Evolutionary conservation across 2,888 invertebrate species (phyloP).

Genomic region (Apodemia mormo): DNA sequence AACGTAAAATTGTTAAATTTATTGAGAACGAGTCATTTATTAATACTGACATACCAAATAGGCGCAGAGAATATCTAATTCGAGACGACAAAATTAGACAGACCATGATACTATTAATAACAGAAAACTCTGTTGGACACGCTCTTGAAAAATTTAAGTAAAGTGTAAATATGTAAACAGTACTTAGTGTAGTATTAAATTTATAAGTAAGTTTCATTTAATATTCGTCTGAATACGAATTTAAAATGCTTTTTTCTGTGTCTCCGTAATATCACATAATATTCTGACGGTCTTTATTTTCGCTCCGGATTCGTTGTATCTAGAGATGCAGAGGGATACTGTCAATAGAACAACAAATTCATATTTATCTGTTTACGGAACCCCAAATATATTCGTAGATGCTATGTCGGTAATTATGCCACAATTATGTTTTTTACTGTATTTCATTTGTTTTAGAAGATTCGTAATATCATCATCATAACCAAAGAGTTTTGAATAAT

Average conservation of each 20-base stretch:
- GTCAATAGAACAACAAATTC: too few relatives aligned
- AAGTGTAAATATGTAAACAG: not conserved
- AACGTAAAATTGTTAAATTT: not conserved
- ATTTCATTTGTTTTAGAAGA: too few relatives aligned
- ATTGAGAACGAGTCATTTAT: slow-evolving; percentile 1
- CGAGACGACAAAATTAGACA: not conserved
- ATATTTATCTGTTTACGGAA: too few relatives aligned
- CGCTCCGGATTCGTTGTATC: too few relatives aligned
- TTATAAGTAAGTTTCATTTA: too few relatives aligned
- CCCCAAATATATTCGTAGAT: too few relatives aligned
- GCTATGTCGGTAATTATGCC: too few relatives aligned
- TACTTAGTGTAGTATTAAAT: not conserved
- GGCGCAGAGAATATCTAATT: slow-evolving; percentile 5
- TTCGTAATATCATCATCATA: too few relatives aligned
- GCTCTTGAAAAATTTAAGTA: not conserved
- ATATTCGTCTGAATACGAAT: not conserved
- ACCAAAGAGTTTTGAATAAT: not conserved
- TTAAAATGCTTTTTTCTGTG: not conserved
- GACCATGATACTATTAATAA: too few relatives aligned
- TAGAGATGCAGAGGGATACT: too few relatives aligned
- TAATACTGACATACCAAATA: slow-evolving; percentile 5
- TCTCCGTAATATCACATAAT: not conserved
- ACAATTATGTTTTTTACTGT: too few relatives aligned
- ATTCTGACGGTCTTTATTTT: not conserved
- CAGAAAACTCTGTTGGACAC: slow-evolving; percentile 1